phyloP scores from a whole-genome alignment of 2,113 vertebrate genomes.

The Noctilio leporinus region DNA sequence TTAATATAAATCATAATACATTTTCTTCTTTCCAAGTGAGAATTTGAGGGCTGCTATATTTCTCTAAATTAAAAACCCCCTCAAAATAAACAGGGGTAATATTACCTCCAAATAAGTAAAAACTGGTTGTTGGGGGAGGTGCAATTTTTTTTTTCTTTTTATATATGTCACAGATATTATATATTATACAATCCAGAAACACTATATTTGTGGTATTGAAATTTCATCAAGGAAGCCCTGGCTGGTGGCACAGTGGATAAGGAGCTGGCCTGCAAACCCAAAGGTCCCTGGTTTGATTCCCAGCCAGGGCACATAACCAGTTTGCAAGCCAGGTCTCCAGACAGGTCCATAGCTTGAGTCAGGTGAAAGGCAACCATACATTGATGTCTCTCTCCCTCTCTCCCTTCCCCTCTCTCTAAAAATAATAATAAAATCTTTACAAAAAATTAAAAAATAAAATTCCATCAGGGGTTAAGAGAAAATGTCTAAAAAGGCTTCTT shows the following conservation, averaged over 20 bases:
- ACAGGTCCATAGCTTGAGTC: too few species aligned
- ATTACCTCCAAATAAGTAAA: background rate
- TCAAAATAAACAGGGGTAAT: background rate
- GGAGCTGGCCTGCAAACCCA: too few species aligned
- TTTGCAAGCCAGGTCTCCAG: too few species aligned
- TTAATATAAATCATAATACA: background rate
- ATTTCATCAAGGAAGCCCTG: too few species aligned
- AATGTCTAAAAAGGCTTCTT: background rate
- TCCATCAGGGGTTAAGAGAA: background rate
- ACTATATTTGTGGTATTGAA: background rate
- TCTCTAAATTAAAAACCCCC: background rate
- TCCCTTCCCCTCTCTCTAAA: too few species aligned
- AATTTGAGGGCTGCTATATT: background rate
- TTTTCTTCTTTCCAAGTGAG: background rate
- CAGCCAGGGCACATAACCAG: too few species aligned
- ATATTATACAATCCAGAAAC: background rate
- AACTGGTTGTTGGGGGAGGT: background rate
- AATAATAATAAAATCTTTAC: too few species aligned
- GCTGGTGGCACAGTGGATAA: too few species aligned
- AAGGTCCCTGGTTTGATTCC: too few species aligned
- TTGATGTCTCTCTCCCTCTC: too few species aligned
- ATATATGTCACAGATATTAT: background rate
- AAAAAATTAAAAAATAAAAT: too few species aligned
- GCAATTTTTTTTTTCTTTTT: background rate
- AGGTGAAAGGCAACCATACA: too few species aligned